Evolutionary conservation across 2,797 vertebrate genomes (phyloP), one percentile per base, ranked within the genome.

Genomic region (Vespertilio murinus): DNA sequence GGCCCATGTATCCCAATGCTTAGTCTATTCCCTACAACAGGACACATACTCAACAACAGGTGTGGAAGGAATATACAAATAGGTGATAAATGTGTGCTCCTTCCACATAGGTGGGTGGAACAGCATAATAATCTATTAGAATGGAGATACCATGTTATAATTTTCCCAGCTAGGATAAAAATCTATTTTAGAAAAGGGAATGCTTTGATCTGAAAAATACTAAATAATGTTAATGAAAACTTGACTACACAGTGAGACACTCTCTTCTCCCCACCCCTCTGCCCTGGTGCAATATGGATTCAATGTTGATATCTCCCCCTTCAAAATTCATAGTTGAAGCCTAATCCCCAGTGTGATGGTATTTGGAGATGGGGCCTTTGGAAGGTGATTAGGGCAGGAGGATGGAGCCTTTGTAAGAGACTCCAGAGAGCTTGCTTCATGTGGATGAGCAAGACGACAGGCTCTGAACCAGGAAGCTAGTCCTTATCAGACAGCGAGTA

Each of bases 181-280:
- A 40, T 75, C 67, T 85, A 33, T 40, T 65, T 86, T 78, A 92
- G 20, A 47, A 85, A 83, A 13, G 2, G 14, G 49, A 42, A 54
- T 67, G 14, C 28, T 90, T 91, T 67, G 40, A n/a, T 95, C 59
- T 87, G 77, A 83, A 87, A 84, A 88, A 88, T 69, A 73, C 78
- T 74, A 73, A 82, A 82, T 74, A 73, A 78, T 70, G 82, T 82
- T 42, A 88, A 56, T 35, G 47, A 78, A 89, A 69, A 83, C 42
- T 86, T 6, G 30, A 40, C 28, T 7, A 2, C 16, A 45, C 14
- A n/a, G 6, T 42, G 70, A 89, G n/a, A 70, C 3, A 22, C 17
- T 64, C 18, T 56, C 47, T 40, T 90, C 18, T 69, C 69, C 90
- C 54, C 11, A 20, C 25, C 8, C 1, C 71, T 33, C 20, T 35